Percentiles rank a stretch among this genome's conserved stretches.
These are phyloP conservation scores for Bujurquina vittata DNA, from an alignment of 2,113 vertebrate genomes.

Conservation along the genomic window DNA sequence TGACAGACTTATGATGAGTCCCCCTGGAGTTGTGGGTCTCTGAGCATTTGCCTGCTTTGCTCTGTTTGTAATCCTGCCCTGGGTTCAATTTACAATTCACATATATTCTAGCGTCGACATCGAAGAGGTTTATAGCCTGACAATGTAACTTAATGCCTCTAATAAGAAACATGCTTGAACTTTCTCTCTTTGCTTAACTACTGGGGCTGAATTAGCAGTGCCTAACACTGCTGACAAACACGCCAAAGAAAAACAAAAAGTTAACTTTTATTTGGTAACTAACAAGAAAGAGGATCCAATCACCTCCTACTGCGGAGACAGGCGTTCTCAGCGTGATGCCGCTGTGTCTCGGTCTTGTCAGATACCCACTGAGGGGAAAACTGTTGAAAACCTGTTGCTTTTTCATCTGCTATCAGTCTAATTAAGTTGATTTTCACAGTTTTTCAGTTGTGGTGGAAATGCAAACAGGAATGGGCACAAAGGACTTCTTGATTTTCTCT, in stretches of 20 bases:
- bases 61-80: neutral
- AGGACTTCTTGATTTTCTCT: neutral
- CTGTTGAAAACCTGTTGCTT: conserved; percentile 5
- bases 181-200: neutral
- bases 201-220: neutral
- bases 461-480: neutral
- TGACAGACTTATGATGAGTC: neutral
- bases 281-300: neutral
- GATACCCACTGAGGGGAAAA: neutral
- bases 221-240: neutral
- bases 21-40: neutral
- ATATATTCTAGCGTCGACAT: neutral
- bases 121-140: neutral
- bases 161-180: neutral
- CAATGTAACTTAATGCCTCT: neutral
- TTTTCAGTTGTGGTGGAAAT: neutral
- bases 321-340: neutral
- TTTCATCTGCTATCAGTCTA: conserved; percentile 16
- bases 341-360: neutral
- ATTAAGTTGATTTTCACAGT: conserved; percentile 10
- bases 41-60: neutral
- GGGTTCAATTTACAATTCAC: neutral
- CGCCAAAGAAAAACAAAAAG: neutral
- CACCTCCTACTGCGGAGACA: neutral
- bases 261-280: neutral